A percentile compares a stretch with the other conserved stretches of the same genome.
Conservation (phyloP, 2,888 invertebrate species). For the Erebia palarica region DNA sequence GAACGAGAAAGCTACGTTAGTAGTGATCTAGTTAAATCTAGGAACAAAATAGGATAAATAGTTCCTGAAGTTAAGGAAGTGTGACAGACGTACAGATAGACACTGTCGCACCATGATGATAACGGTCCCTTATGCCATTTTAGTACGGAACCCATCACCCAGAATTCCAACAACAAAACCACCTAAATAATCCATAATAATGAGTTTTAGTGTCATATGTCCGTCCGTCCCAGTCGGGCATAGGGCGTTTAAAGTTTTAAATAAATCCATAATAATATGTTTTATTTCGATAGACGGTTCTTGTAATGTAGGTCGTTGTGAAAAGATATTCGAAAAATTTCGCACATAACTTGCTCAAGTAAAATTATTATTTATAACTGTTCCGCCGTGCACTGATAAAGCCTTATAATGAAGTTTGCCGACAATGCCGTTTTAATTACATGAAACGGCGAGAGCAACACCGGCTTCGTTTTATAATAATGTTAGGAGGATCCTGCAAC, state of each 20-base stretch:
- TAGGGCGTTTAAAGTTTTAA: too few species aligned
- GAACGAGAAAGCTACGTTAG: too few species aligned
- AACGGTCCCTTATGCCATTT: too few species aligned
- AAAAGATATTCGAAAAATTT: constrained; percentile 21
- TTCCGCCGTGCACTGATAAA: constrained; percentile 73
- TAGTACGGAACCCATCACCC: too few species aligned
- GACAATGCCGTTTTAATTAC: constrained; percentile 72
- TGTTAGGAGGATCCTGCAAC: constrained; percentile 15
- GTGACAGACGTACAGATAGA: too few species aligned
- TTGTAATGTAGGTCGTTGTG: constrained; percentile 2
- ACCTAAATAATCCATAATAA: background rate
- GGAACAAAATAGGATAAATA: too few species aligned
- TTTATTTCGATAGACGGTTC: background rate
- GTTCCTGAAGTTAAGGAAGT: too few species aligned
- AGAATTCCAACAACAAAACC: background rate
- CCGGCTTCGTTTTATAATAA: constrained; percentile 34
- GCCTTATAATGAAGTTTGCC: constrained; percentile 69
- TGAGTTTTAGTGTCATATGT: too few species aligned
- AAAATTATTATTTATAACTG: constrained; percentile 55
- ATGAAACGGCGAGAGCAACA: constrained; percentile 47
- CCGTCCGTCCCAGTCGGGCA: too few species aligned
- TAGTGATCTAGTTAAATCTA: too few species aligned
- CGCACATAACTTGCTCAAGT: constrained; percentile 49
- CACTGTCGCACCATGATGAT: too few species aligned
- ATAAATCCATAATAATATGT: background rate